Base-by-base conservation (phyloP, 1,140 invertebrate genomes). In the Anagrus nilaparvatae region DNA sequence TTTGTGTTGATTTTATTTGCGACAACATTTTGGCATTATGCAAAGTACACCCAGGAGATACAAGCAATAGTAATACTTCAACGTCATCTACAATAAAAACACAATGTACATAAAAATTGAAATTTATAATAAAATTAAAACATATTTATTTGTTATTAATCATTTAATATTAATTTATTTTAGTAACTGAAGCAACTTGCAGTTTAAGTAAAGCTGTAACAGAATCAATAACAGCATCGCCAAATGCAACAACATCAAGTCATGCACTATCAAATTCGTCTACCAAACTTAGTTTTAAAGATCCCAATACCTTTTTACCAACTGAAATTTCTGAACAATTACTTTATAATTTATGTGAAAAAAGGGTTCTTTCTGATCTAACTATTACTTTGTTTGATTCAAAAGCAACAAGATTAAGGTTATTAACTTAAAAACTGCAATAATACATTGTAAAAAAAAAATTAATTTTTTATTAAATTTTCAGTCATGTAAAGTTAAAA, bases 1-100 rank as follows among this genome's bases (percentile, higher is more conserved):
- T 73, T 46, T 83, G 81, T 58, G 66, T 84, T 8, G 76, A 82
- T 46, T 78, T 73, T 53, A 80, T 84, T 41, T 81, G 79, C 59
- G 75, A 79, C 46, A 81, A 83, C 60, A 66, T 84, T 28, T 58
- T 70, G 34, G 65, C 67, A 16, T 59, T 82, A n/a, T 79, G 75
- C 56, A 67, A 76, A 30, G 53, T 67, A 16, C 55, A 61, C 29
- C 53, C 52, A 40, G 53, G 52, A 10, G 60, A 66, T 29, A 43
- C 24, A 4, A 48, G 25, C 29, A 53, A 54, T 45, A 42, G 47
- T 32, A 32, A 41, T 31, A 43, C 41, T 40, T 34, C 30, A 23
- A n/a, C n/a, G n/a, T n/a, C n/a, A n/a, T n/a, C n/a, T n/a, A n/a
- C n/a, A n/a, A n/a, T n/a, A n/a, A n/a, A n/a, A n/a, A n/a, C n/a